A percentile compares a stretch with the other conserved stretches of the same genome.
These are phyloP conservation scores for Carposina sasakii DNA, from an alignment of 1,140 invertebrate species.

Conservation along the genomic window DNA sequence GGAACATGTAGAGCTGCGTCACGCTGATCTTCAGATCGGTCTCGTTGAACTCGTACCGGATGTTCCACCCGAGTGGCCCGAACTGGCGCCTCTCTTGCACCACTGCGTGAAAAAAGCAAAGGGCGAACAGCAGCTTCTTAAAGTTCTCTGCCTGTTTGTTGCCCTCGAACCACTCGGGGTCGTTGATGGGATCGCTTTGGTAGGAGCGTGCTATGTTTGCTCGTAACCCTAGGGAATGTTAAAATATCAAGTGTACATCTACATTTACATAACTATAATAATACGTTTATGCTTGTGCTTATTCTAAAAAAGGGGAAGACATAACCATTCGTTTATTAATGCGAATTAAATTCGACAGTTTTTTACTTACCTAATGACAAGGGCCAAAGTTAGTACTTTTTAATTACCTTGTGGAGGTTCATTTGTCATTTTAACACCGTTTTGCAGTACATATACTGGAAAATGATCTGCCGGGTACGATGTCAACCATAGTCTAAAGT, in stretches of 20 bases:
- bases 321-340: no score
- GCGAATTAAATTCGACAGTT: no score
- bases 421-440: slow-evolving; percentile 97
- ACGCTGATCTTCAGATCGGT: slow-evolving; percentile 93
- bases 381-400: no score
- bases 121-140: slow-evolving; percentile 89
- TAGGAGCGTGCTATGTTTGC: slow-evolving; percentile 86
- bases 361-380: no score
- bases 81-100: slow-evolving; percentile 92
- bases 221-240: slow-evolving; percentile 68
- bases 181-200: slow-evolving; percentile 88
- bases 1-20: slow-evolving; percentile 90
- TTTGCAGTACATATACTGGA: slow-evolving; percentile 92
- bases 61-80: slow-evolving; percentile 96
- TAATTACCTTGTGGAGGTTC: slow-evolving; percentile 87
- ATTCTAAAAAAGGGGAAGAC: no score
- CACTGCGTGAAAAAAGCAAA: slow-evolving; percentile 96
- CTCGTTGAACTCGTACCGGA: slow-evolving; percentile 96
- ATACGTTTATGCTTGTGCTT: no score
- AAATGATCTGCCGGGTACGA: slow-evolving; percentile 95
- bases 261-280: no score
- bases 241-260: not conserved
- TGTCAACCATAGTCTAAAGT: slow-evolving; percentile 95
- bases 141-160: slow-evolving; percentile 84
- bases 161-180: slow-evolving; percentile 90